Evolutionary conservation across 2,888 invertebrate genomes (phyloP).

Genomic region (Steinernema carpocapsae): DNA sequence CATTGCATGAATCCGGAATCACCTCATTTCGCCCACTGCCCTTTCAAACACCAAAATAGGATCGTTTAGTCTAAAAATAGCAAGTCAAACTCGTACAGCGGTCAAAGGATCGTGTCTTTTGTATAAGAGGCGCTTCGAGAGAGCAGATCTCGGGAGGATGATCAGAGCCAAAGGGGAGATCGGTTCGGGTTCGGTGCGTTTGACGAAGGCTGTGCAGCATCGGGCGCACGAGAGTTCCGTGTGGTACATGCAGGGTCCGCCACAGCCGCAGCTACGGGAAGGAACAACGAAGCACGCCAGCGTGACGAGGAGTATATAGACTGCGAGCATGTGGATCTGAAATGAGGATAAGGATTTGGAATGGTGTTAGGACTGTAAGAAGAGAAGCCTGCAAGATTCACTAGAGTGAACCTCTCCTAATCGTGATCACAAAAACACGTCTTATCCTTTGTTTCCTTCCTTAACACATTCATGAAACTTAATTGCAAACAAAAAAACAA

Average conservation of each 20-base stretch:
- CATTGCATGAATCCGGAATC: too few relatives aligned
- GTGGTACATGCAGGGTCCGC: not conserved
- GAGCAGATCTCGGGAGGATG: too few relatives aligned
- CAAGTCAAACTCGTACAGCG: too few relatives aligned
- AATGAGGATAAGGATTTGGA: not conserved
- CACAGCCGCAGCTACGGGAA: slow-evolving; percentile 25
- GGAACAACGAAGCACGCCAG: not conserved
- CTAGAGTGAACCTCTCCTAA: not conserved
- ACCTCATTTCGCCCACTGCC: too few relatives aligned
- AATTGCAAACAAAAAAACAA: not conserved
- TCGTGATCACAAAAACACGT: not conserved
- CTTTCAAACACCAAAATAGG: too few relatives aligned
- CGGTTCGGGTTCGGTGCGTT: not conserved
- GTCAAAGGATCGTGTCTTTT: too few relatives aligned
- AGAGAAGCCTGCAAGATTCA: not conserved
- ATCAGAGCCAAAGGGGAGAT: not conserved
- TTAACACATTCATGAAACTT: not conserved
- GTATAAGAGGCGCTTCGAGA: too few relatives aligned
- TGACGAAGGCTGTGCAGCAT: slow-evolving; percentile 23
- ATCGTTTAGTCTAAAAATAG: too few relatives aligned
- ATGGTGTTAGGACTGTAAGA: not conserved
- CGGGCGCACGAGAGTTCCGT: not conserved
- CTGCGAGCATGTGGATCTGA: slow-evolving; percentile 3
- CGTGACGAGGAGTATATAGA: not conserved
- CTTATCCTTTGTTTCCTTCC: not conserved